Evolutionary conservation across 2,888 invertebrate species (phyloP).

Genomic region (Trimorus sp.): DNA sequence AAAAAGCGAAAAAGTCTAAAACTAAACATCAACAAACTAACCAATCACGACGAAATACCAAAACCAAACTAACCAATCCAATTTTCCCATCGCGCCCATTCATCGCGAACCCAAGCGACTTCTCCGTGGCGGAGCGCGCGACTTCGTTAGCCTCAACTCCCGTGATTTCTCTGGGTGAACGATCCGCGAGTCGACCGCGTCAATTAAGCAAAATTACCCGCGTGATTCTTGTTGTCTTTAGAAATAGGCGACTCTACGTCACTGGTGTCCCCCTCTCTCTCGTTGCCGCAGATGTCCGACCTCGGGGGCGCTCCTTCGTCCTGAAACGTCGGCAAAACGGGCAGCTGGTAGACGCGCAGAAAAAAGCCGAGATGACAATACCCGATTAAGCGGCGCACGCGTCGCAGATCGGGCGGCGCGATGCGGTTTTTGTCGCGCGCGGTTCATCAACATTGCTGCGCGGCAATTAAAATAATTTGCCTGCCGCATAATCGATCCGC

Average conservation of each 20-base stretch:
- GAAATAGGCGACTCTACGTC: constrained; percentile 78
- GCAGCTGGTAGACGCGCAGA: constrained; percentile 65
- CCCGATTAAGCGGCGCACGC: constrained; percentile 53
- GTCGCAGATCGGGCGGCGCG: constrained; percentile 22
- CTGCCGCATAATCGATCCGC: constrained; percentile 51
- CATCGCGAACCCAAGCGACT: too few species aligned
- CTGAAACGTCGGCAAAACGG: constrained; percentile 72
- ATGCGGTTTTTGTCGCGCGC: constrained; percentile 52
- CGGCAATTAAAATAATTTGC: constrained; percentile 62
- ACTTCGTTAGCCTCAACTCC: too few species aligned
- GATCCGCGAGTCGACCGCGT: neutral
- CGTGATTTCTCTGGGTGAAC: too few species aligned
- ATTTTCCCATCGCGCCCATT: too few species aligned
- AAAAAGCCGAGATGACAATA: constrained; percentile 54
- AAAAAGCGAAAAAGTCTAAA: too few species aligned
- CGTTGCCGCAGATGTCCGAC: constrained; percentile 79
- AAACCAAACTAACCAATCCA: too few species aligned
- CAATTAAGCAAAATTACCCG: constrained; percentile 72
- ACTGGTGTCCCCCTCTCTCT: constrained; percentile 79
- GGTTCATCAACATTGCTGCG: constrained; percentile 57
- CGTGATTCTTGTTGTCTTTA: constrained; percentile 78
- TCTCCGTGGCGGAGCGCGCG: too few species aligned
- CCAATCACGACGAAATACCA: too few species aligned
- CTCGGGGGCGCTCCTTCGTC: constrained; percentile 78
- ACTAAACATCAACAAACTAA: too few species aligned